Evolutionary conservation across 2,888 invertebrate species (phyloP).

Genomic region (Blastobasis lacticolella): DNA sequence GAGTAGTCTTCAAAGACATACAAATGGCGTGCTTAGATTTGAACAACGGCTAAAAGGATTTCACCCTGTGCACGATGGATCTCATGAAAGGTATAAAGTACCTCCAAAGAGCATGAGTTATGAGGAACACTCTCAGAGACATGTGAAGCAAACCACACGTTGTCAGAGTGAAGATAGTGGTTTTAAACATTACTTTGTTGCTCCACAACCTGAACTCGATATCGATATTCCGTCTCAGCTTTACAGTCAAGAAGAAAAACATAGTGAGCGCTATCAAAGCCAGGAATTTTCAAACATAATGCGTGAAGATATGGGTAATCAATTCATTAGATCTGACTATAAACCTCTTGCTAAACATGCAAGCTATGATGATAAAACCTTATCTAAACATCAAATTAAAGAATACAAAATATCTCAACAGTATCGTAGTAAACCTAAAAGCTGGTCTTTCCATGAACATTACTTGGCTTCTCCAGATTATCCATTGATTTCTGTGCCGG

Average conservation of each 20-base stretch:
- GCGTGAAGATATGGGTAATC: conserved; percentile 47
- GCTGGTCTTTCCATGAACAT: conserved; percentile 79
- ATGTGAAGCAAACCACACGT: conserved; percentile 65
- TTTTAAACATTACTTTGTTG: conserved; percentile 52
- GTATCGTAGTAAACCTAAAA: conserved; percentile 74
- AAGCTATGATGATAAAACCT: conserved; percentile 78
- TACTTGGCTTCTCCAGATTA: conserved; percentile 72
- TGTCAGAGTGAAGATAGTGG: conserved; percentile 77
- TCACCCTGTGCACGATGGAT: conserved; percentile 34
- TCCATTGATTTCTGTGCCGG: conserved; percentile 72
- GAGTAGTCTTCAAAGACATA: conserved; percentile 63
- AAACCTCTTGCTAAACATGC: conserved; percentile 77
- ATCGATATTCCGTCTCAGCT: conserved; percentile 73
- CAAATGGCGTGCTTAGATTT: conserved; percentile 52
- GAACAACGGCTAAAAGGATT: conserved; percentile 52
- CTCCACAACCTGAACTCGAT: conserved; percentile 69
- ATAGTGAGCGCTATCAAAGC: conserved; percentile 77
- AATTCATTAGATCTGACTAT: conserved; percentile 68
- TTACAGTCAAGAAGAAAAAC: conserved; percentile 76
- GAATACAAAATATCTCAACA: conserved; percentile 75
- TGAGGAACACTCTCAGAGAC: conserved; percentile 59
- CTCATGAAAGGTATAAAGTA: conserved; percentile 52
- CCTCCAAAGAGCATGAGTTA: conserved; percentile 68
- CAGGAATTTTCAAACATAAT: conserved; percentile 75
- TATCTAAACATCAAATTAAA: conserved; percentile 77